A percentile compares a stretch with the other conserved stretches of the same genome.
Evolutionary conservation across 2,888 invertebrate species (phyloP).

Genomic region (Campoplex capitator): DNA sequence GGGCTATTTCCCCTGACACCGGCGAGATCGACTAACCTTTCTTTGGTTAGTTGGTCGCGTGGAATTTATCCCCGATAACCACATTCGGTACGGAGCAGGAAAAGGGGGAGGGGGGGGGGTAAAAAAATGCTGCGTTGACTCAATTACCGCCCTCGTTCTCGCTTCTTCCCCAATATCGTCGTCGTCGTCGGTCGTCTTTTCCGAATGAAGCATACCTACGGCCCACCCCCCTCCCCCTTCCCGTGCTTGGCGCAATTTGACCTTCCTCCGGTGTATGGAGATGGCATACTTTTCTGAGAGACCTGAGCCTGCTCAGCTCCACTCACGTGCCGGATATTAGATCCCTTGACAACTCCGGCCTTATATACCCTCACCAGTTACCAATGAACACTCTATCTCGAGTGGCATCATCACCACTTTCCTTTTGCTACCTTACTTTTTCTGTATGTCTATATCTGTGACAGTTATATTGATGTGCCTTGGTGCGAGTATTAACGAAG

Average conservation of each 20-base stretch:
- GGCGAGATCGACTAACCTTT: neutral
- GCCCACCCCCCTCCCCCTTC: neutral
- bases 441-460: neutral
- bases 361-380: constrained; percentile 51
- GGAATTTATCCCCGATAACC: constrained; percentile 13
- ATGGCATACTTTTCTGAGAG: constrained; percentile 56
- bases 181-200: constrained; percentile 8
- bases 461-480: neutral
- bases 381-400: constrained; percentile 72
- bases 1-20: neutral
- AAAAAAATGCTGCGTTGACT: constrained; percentile 70
- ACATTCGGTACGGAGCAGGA: constrained; percentile 1
- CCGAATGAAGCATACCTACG: neutral
- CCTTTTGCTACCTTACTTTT: constrained; percentile 16
- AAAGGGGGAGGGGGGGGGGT: too few species aligned
- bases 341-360: constrained; percentile 73
- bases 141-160: constrained; percentile 71
- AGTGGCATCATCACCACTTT: constrained; percentile 54
- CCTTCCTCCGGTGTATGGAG: constrained; percentile 23
- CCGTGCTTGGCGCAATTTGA: constrained; percentile 14
- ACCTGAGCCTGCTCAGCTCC: constrained; percentile 40
- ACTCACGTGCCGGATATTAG: constrained; percentile 76
- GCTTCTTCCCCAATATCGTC: constrained; percentile 46
- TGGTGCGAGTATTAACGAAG: neutral
- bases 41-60: constrained; percentile 14